Evolutionary conservation across 1,140 invertebrate genomes (phyloP), one percentile per base, ranked within the genome.

Genomic region (Aphelenchoides besseyi): DNA sequence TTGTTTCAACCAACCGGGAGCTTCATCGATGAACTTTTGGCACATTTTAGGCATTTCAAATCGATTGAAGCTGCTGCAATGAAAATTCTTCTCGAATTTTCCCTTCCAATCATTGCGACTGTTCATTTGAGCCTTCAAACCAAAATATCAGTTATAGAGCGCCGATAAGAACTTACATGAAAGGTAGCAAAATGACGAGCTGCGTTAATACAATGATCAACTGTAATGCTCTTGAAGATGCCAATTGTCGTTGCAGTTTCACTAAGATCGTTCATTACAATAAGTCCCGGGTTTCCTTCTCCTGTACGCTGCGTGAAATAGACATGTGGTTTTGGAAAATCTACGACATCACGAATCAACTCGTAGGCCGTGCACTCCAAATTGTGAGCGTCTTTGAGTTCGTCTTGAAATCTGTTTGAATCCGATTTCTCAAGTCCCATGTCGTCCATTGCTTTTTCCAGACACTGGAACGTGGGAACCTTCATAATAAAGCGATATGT

Each of bases 381-480:
- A 29, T 66, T 66, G 62, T 66, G 62, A 5, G 33, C 62, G 5
- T 5, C 3, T 8, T 52, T 16, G 5, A 59, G 16, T 8, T 48
- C 16, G 5, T 23, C 18, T 67, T 66, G 5, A 29, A 66, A 66
- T 29, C 52, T 66, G 5, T 59, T 8, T 8, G 61, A 18, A 8
- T 5, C 5, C 62, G 5, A 5, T 5, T 59, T 36, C 5, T 66
- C 61, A 5, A 52, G 5, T 67, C 52, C 33, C 62, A 66, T 59
- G 3, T 66, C 3, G 5, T 68, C 57, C 8, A 68, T 63, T 18
- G 66, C 66, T 30, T 29, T n/a, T 5, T 63, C 29, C 57, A 68
- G 5, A 26, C 66, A 18, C 3, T 68, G 9, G 3, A 68, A 8
- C 23, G 66, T 69, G 62, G 66, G 66, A 63, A 68, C 66, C 29